A percentile compares a stretch with the other conserved stretches of the same genome.
Evolutionary conservation across 2,797 vertebrate species (phyloP).

Genomic region (Clarias fuscus): DNA sequence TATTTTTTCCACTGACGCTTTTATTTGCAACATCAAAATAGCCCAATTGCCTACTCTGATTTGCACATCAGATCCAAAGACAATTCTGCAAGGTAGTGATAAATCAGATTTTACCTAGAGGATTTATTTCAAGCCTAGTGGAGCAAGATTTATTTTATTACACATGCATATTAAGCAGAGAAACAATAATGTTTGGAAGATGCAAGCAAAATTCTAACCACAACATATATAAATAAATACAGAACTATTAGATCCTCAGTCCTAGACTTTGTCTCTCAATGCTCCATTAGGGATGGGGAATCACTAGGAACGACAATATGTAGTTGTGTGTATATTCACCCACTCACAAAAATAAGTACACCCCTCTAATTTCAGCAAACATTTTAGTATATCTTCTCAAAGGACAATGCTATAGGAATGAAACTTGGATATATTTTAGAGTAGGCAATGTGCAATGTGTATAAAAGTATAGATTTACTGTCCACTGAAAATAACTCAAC

Average conservation of each 20-base stretch:
- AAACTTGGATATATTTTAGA: too few species aligned
- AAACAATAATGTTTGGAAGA: background rate
- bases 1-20: constrained; percentile 55
- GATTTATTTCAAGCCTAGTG: constrained; percentile 1
- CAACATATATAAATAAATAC: background rate
- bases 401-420: too few species aligned
- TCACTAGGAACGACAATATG: too few species aligned
- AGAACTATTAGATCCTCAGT: background rate
- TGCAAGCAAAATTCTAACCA: background rate
- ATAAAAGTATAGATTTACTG: too few species aligned
- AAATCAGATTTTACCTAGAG: background rate
- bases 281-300: too few species aligned
- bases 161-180: constrained; percentile 3
- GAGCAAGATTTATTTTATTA: constrained; percentile 5
- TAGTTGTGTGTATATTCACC: too few species aligned
- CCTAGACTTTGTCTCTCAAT: background rate
- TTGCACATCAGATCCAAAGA: background rate
- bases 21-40: constrained; percentile 1
- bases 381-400: too few species aligned
- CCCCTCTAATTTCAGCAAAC: too few species aligned
- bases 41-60: background rate
- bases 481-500: too few species aligned
- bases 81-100: background rate
- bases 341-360: too few species aligned
- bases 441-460: too few species aligned